These are phyloP conservation scores for Steinernema khuongi DNA, from an alignment of 1,140 invertebrate genomes.

Conservation along the genomic window DNA sequence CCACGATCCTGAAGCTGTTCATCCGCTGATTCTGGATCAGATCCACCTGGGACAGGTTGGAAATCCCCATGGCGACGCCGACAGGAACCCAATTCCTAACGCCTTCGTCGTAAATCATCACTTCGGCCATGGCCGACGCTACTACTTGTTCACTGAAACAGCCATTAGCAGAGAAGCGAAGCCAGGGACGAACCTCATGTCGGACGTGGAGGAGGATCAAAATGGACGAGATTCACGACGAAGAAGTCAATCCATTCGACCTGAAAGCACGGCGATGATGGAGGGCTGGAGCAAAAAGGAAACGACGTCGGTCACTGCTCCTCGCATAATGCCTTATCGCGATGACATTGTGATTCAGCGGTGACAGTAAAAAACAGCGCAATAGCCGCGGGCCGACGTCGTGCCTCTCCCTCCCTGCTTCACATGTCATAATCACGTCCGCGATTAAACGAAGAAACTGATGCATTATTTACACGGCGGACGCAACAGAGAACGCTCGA, in stretches of 20 bases:
- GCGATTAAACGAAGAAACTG: neutral
- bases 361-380: conserved; percentile 8
- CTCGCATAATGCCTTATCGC: conserved; percentile 6
- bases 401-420: neutral
- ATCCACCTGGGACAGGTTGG: neutral
- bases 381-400: neutral
- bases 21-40: neutral
- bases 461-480: neutral
- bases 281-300: neutral
- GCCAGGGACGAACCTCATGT: neutral
- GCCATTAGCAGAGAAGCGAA: neutral
- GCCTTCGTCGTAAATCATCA: conserved; percentile 28
- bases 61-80: conserved; percentile 18
- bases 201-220: neutral
- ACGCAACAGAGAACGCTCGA: neutral
- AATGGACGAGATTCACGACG: neutral
- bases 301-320: neutral
- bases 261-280: neutral
- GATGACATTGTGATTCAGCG: conserved; percentile 16
- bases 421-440: neutral
- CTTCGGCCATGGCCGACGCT: conserved; percentile 24
- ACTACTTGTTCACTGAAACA: conserved; percentile 30
- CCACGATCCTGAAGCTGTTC: neutral
- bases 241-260: conserved; percentile 1
- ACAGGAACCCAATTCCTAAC: conserved; percentile 22